Evolutionary conservation across 2,888 invertebrate species (phyloP).

Genomic region (Monoplex corrugatus): DNA sequence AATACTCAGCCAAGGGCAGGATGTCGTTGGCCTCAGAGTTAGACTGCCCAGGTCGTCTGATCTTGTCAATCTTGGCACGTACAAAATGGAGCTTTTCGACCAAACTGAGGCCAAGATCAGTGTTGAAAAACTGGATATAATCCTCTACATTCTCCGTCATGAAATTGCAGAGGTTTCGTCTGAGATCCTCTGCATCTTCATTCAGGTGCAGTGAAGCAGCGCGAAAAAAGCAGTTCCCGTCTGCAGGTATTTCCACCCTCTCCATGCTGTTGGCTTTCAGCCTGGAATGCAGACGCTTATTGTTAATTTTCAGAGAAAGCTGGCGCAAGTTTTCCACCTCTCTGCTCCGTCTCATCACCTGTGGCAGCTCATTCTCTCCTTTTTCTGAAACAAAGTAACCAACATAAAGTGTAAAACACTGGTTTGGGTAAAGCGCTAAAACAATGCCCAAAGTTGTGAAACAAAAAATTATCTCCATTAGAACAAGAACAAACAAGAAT

Average conservation of each 20-base stretch:
- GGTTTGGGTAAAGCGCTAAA: neutral
- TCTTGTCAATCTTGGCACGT: too few relatives aligned
- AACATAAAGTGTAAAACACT: neutral
- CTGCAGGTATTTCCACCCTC: conserved; percentile 11
- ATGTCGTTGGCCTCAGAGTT: conserved; percentile 17
- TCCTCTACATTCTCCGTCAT: neutral
- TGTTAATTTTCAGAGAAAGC: neutral
- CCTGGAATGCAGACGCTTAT: neutral
- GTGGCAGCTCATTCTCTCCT: neutral
- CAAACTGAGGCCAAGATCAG: too few relatives aligned
- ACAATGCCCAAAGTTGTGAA: too few relatives aligned
- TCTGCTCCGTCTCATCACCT: neutral
- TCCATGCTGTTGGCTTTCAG: neutral
- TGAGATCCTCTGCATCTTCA: neutral
- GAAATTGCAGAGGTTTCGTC: conserved; percentile 3
- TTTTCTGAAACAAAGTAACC: neutral
- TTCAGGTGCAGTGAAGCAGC: conserved; percentile 16
- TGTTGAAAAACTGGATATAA: neutral
- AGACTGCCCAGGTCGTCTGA: too few relatives aligned
- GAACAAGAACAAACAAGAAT: too few relatives aligned
- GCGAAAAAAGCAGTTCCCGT: neutral
- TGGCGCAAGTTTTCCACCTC: conserved; percentile 1
- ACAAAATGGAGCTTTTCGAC: too few relatives aligned
- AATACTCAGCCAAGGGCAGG: neutral
- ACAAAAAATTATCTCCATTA: too few relatives aligned